A percentile compares a stretch with the other conserved stretches of the same genome.
Evolutionary conservation across 2,797 vertebrate species (phyloP).

Genomic region (Bucorvus abyssinicus): DNA sequence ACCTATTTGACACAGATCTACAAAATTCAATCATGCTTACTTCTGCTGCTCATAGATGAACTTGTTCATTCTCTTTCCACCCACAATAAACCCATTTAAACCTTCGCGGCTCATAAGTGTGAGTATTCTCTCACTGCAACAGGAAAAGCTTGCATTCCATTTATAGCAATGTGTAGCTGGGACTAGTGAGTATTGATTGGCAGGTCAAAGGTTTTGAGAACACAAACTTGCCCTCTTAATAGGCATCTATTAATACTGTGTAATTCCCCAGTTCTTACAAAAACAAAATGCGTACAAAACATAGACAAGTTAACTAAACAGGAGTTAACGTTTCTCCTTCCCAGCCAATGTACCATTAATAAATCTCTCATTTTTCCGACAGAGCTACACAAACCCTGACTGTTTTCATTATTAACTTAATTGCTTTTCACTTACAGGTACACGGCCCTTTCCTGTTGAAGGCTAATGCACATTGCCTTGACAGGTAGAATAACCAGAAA

Average conservation of each 20-base stretch:
- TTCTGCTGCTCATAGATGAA: neutral
- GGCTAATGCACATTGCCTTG: constrained; percentile 10
- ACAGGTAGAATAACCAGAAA: neutral
- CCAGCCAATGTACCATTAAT: neutral
- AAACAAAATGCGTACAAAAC: neutral
- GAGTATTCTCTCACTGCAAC: neutral
- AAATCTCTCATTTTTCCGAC: constrained; percentile 31
- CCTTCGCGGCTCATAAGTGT: neutral
- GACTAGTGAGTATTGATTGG: constrained; percentile 1
- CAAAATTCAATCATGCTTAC: neutral
- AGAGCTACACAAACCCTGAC: constrained; percentile 26
- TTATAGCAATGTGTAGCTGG: neutral
- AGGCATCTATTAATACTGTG: neutral
- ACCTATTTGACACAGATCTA: neutral
- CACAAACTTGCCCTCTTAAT: neutral
- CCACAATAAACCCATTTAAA: neutral
- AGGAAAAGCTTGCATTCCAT: neutral
- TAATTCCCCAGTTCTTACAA: neutral
- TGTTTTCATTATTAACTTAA: constrained; percentile 50
- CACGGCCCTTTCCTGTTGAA: neutral
- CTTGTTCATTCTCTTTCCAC: neutral
- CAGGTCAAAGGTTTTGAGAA: neutral
- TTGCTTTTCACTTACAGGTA: constrained; percentile 42
- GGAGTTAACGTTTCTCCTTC: neutral
- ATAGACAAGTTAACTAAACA: neutral